phyloP scores from a whole-genome alignment of 2,113 vertebrate genomes.

The Buteo buteo region DNA sequence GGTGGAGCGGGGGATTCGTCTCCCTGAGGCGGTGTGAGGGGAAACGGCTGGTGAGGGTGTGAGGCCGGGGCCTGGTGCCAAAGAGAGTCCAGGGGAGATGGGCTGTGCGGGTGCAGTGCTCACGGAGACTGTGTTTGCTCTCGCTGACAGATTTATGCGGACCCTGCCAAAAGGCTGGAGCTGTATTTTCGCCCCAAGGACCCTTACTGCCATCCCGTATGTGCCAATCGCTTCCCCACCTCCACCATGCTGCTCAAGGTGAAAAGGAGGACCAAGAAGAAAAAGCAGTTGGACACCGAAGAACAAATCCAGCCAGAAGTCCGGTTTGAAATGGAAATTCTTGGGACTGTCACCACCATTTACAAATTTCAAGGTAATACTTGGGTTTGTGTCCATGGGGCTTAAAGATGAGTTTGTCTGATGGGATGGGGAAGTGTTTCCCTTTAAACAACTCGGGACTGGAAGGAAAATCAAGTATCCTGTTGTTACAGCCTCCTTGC shows the following conservation, averaged over 20 bases:
- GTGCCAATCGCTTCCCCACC: slow-evolving; percentile 89
- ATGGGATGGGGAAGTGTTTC: not conserved
- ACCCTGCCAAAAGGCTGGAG: slow-evolving; percentile 87
- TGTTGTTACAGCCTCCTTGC: not conserved
- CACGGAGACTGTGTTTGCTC: not conserved
- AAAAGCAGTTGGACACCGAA: not conserved
- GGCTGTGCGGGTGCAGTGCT: accelerated
- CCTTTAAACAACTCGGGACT: not conserved
- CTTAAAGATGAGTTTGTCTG: not conserved
- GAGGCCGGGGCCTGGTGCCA: not conserved
- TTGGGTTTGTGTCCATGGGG: accelerated
- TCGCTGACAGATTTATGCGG: slow-evolving; percentile 77
- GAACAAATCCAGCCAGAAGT: not conserved
- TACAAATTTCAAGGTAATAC: slow-evolving; percentile 93
- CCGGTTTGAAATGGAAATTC: slow-evolving; percentile 79
- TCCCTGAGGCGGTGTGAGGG: not conserved
- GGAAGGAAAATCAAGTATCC: not conserved
- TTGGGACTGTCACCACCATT: slow-evolving; percentile 85
- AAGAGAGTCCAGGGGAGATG: accelerated
- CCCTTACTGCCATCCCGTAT: slow-evolving; percentile 90
- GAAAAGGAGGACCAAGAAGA: slow-evolving; percentile 68
- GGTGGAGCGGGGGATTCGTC: accelerated
- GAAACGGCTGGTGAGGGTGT: not conserved
- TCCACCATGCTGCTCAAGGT: slow-evolving; percentile 88
- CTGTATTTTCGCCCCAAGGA: slow-evolving; percentile 90